Conservation (phyloP, 2,888 invertebrate species). For the Dioctria linearis region DNA sequence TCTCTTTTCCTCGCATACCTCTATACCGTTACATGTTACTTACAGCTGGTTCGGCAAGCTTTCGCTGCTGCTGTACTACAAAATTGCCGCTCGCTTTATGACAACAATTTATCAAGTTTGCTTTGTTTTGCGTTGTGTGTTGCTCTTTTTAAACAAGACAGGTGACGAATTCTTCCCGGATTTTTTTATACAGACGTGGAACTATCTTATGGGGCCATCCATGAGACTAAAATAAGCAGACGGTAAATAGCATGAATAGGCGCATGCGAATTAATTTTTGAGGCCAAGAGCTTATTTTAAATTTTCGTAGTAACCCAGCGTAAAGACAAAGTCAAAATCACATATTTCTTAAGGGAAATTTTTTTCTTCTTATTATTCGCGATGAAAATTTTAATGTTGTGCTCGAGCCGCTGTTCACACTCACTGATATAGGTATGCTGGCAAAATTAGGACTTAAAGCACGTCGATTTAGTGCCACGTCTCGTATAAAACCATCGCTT, state of each 20-base stretch:
- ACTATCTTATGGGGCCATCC: background rate
- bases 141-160: background rate
- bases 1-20: background rate
- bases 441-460: too few species aligned
- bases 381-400: too few species aligned
- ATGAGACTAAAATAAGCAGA: too few species aligned
- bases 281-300: background rate
- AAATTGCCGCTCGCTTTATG: background rate
- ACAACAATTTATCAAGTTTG: background rate
- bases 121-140: background rate
- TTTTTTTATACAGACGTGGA: background rate
- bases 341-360: too few species aligned
- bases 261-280: background rate
- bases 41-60: constrained; percentile 1
- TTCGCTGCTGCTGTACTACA: background rate
- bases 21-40: background rate
- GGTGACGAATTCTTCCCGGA: background rate
- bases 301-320: too few species aligned
- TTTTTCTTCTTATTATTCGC: too few species aligned
- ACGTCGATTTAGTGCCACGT: too few species aligned
- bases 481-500: too few species aligned
- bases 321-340: too few species aligned
- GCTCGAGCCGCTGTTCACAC: too few species aligned
- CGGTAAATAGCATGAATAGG: background rate
- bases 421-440: too few species aligned